Evolutionary conservation across 1,140 invertebrate genomes (phyloP).

Genomic region (Phocides pigmalion): DNA sequence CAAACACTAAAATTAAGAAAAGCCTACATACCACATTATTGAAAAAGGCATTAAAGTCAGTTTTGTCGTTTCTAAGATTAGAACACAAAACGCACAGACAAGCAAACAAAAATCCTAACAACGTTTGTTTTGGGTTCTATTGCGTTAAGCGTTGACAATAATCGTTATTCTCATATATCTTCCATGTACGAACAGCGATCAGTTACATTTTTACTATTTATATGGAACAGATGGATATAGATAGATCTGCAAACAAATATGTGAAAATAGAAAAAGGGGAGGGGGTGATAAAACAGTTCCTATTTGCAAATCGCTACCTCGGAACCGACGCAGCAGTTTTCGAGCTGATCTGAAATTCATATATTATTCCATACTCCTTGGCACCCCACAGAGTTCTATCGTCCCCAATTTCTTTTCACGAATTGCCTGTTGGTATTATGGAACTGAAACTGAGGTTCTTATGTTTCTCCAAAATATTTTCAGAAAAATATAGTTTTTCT

Average conservation of each 20-base stretch:
- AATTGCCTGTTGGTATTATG: neutral
- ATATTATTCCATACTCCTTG: conserved; percentile 27
- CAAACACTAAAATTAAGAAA: too few species aligned
- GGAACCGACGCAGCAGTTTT: conserved; percentile 26
- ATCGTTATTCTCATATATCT: neutral
- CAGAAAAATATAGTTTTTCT: neutral
- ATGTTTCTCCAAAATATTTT: neutral
- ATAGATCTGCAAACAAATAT: conserved; percentile 3
- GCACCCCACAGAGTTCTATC: conserved; percentile 14
- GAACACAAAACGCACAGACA: too few species aligned
- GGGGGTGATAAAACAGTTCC: conserved; percentile 21
- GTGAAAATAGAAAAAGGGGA: neutral
- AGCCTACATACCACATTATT: too few species aligned
- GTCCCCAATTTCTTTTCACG: conserved; percentile 15
- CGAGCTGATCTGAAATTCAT: conserved; percentile 30
- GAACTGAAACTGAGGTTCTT: neutral
- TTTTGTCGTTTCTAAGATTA: too few species aligned
- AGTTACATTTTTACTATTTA: too few species aligned
- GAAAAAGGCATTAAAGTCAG: too few species aligned
- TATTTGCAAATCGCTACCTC: conserved; percentile 32
- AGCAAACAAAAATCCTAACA: too few species aligned
- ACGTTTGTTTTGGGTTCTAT: too few species aligned
- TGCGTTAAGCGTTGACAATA: too few species aligned
- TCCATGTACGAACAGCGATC: neutral
- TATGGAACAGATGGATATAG: neutral